These are phyloP conservation scores for Danio tinwini DNA, from an alignment of 2,797 vertebrate species.

Conservation along the genomic window DNA sequence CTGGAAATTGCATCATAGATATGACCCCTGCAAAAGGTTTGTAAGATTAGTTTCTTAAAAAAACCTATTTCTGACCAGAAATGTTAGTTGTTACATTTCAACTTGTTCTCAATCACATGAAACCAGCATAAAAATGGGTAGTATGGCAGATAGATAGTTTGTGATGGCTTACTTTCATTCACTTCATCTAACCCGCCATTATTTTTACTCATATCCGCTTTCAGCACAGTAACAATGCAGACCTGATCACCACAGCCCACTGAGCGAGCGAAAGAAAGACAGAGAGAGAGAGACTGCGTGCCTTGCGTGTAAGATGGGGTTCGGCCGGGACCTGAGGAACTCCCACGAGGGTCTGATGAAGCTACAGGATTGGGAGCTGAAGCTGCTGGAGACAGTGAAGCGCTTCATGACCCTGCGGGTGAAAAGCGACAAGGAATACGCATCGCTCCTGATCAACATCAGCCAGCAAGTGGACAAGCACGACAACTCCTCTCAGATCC, in stretches of 20 bases:
- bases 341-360: constrained; percentile 96
- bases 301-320: constrained; percentile 88
- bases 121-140: too few relatives aligned
- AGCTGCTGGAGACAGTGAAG: constrained; percentile 93
- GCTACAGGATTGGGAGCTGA: constrained; percentile 97
- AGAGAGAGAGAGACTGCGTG: constrained; percentile 60
- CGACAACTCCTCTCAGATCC: constrained; percentile 83
- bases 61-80: too few relatives aligned
- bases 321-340: constrained; percentile 92
- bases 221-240: constrained; percentile 71
- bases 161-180: not conserved
- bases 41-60: too few relatives aligned
- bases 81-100: not conserved
- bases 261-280: constrained; percentile 60
- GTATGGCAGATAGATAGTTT: too few relatives aligned
- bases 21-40: too few relatives aligned
- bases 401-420: constrained; percentile 95
- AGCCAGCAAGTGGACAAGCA: constrained; percentile 94
- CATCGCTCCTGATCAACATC: constrained; percentile 91
- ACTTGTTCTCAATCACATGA: not conserved
- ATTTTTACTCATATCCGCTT: not conserved
- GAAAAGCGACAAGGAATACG: constrained; percentile 97
- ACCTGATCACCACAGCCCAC: constrained; percentile 70
- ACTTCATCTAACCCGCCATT: not conserved
- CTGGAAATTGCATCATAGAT: too few relatives aligned